These are phyloP conservation scores for Pristis pectinata DNA, from an alignment of 2,797 vertebrate species.

Conservation along the genomic window DNA sequence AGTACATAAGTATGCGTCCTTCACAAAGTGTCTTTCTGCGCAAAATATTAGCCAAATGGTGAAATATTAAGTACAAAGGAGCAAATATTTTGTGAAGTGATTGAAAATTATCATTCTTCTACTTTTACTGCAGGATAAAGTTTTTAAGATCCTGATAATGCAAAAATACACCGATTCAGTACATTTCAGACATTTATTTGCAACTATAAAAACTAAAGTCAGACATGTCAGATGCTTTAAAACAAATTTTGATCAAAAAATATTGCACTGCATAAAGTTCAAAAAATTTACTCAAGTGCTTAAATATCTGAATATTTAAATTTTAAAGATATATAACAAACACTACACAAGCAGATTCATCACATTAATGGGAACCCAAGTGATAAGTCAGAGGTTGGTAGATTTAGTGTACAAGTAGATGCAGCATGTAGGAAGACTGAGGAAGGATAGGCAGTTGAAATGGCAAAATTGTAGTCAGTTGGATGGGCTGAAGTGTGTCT, in stretches of 20 bases:
- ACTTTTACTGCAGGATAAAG: no score
- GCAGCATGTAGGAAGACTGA: no score
- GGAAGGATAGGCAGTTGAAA: no score
- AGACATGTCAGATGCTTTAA: not conserved
- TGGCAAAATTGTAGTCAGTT: no score
- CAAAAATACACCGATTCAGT: not conserved
- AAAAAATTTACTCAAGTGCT: not conserved
- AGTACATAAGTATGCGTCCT: not conserved
- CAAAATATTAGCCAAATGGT: not conserved
- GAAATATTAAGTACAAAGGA: no score
- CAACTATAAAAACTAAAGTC: not conserved
- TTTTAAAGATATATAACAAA: not conserved
- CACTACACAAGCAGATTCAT: not conserved
- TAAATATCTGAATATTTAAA: not conserved
- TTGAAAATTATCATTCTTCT: not conserved
- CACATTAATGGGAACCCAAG: no score
- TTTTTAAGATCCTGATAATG: not conserved
- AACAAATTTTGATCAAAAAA: conserved; percentile 15
- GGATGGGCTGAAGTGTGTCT: no score
- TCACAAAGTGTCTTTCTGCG: not conserved
- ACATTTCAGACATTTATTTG: not conserved
- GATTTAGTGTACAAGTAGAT: no score
- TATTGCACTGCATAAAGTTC: not conserved
- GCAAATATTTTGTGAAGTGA: not conserved
- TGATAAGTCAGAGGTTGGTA: no score